These are phyloP conservation scores for Mnemiopsis leidyi DNA, from an alignment of 37 sponge, comb jelly and placozoan species.

Conservation along the genomic window DNA sequence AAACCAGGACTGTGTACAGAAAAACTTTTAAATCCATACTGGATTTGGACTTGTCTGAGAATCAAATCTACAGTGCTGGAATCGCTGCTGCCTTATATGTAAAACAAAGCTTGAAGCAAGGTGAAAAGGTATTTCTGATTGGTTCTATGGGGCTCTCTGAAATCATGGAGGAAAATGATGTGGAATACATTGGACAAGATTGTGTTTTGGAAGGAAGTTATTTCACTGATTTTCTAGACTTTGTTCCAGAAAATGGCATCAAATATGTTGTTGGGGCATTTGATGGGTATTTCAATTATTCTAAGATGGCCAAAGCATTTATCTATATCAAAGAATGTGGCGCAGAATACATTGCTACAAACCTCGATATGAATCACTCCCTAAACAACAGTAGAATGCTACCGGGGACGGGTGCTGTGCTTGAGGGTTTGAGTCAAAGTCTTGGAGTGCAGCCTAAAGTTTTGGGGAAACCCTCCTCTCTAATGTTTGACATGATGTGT, in stretches of 20 bases:
- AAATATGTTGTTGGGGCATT: slow-evolving; percentile 44
- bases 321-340: slow-evolving; percentile 61
- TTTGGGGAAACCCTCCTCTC: slow-evolving; percentile 60
- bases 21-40: not conserved
- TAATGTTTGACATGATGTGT: slow-evolving; percentile 46
- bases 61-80: slow-evolving; percentile 21
- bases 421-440: not conserved
- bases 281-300: slow-evolving; percentile 39
- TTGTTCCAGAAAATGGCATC: not conserved
- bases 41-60: not conserved
- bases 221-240: slow-evolving; percentile 15
- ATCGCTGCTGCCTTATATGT: slow-evolving; percentile 26
- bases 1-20: slow-evolving; percentile 9
- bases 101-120: slow-evolving; percentile 13
- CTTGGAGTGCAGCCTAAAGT: slow-evolving; percentile 13
- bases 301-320: slow-evolving; percentile 62
- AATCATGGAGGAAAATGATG: not conserved
- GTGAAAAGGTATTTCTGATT: slow-evolving; percentile 60
- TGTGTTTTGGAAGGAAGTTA: slow-evolving; percentile 7
- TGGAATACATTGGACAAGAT: slow-evolving; percentile 10
- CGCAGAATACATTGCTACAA: slow-evolving; percentile 60
- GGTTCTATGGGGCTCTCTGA: slow-evolving; percentile 50
- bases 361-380: not conserved
- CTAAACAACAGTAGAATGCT: not conserved
- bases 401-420: slow-evolving; percentile 41